Evolutionary conservation across 1,140 invertebrate genomes (phyloP).

Genomic region (Arctopsyche grandis): DNA sequence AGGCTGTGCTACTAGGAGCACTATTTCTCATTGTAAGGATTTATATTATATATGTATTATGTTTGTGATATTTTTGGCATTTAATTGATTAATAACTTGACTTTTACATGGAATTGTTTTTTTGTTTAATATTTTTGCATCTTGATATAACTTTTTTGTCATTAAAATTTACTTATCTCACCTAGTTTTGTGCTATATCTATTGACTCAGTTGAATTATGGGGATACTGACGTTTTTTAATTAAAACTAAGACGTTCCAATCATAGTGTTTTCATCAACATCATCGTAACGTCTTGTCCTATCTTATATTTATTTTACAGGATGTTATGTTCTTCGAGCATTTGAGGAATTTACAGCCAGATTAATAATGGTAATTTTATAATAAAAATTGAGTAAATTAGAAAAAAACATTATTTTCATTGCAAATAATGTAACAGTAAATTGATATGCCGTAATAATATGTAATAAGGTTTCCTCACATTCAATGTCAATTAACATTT

Average conservation of each 20-base stretch:
- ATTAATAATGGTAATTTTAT: slow-evolving; percentile 8
- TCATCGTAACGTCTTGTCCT: neutral
- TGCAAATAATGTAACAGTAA: slow-evolving; percentile 52
- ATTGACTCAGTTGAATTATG: too few species aligned
- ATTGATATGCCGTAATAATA: slow-evolving; percentile 34
- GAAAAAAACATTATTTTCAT: slow-evolving; percentile 33
- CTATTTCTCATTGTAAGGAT: slow-evolving; percentile 77
- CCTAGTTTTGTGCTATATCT: too few species aligned
- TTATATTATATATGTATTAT: neutral
- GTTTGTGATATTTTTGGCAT: neutral
- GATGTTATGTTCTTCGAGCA: slow-evolving; percentile 28
- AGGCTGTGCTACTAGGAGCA: slow-evolving; percentile 81
- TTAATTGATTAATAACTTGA: neutral
- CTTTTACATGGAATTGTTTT: neutral
- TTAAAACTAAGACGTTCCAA: too few species aligned
- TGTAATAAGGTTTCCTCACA: too few species aligned
- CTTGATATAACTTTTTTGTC: neutral
- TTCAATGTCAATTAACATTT: too few species aligned
- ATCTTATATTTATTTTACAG: neutral
- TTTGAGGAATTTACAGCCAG: neutral
- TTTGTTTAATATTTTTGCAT: slow-evolving; percentile 3
- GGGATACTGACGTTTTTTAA: neutral
- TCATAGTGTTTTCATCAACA: neutral
- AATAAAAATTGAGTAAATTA: neutral
- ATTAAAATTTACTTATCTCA: too few species aligned